phyloP scores from a whole-genome alignment of 2,888 invertebrate genomes.

The Selenia dentaria region DNA sequence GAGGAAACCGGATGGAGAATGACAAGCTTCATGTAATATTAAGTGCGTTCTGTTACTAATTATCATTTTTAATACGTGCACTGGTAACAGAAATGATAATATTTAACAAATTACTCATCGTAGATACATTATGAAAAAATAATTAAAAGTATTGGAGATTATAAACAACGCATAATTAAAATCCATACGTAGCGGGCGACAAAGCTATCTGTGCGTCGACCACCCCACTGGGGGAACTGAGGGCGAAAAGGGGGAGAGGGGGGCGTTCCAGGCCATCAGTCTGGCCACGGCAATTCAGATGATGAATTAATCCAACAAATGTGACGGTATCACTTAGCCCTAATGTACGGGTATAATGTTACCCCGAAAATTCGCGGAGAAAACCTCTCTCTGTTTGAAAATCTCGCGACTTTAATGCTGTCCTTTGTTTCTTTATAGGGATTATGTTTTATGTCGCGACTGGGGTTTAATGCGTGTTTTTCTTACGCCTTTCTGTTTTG shows the following conservation, averaged over 20 bases:
- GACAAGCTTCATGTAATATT: too few species aligned
- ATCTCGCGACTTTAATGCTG: constrained; percentile 59
- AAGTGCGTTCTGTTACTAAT: too few species aligned
- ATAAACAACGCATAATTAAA: constrained; percentile 65
- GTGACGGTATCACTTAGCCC: constrained; percentile 85
- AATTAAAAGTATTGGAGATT: constrained; percentile 14
- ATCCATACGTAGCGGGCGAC: constrained; percentile 64
- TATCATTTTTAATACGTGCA: too few species aligned
- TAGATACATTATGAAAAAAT: too few species aligned
- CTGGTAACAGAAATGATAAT: too few species aligned
- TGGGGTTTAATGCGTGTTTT: constrained; percentile 44
- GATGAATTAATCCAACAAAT: constrained; percentile 85
- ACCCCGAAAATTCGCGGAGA: constrained; percentile 67
- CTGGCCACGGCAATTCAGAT: constrained; percentile 85
- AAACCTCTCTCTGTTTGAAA: constrained; percentile 58
- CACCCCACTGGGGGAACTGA: constrained; percentile 35
- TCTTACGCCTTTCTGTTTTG: constrained; percentile 19
- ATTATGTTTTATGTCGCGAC: constrained; percentile 43
- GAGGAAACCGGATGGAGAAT: too few species aligned
- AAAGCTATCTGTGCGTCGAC: constrained; percentile 53
- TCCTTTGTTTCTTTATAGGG: constrained; percentile 57
- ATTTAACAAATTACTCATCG: too few species aligned
- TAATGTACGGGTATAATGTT: constrained; percentile 84
- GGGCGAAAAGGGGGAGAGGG: constrained; percentile 29
- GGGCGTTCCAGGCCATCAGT: constrained; percentile 81